These are phyloP conservation scores for Atherinosoma microstoma DNA, from an alignment of 2,797 vertebrate species.

Conservation along the genomic window DNA sequence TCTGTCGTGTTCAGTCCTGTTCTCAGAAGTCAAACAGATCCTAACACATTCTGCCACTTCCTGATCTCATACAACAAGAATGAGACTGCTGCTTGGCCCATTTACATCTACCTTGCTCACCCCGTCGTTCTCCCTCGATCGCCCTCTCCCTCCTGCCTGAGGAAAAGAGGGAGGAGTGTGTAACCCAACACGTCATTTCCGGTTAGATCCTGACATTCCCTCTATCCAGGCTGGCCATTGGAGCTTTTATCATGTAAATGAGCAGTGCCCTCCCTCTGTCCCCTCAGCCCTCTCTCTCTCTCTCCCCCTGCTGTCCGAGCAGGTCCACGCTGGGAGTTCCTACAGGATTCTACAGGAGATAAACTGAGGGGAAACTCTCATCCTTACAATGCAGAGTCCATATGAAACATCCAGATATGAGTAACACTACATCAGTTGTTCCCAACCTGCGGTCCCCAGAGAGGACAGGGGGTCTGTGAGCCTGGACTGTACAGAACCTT, in stretches of 20 bases:
- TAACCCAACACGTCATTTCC: constrained; percentile 73
- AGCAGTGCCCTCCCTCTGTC: constrained; percentile 37
- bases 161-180: constrained; percentile 69
- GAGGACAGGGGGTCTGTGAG: too few species aligned
- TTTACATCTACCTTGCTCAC: constrained; percentile 59
- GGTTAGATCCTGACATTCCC: constrained; percentile 61
- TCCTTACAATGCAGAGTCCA: too few species aligned
- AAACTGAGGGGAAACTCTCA: background rate
- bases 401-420: too few species aligned
- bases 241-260: constrained; percentile 62
- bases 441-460: too few species aligned
- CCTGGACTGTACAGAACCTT: too few species aligned
- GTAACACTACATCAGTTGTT: too few species aligned
- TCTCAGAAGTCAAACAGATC: constrained; percentile 60
- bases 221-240: constrained; percentile 54
- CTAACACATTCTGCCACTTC: constrained; percentile 77
- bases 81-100: constrained; percentile 74
- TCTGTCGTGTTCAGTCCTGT: constrained; percentile 54
- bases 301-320: constrained; percentile 57
- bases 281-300: constrained; percentile 20
- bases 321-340: constrained; percentile 20
- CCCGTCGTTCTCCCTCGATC: constrained; percentile 46
- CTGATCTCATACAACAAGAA: constrained; percentile 85
- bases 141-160: constrained; percentile 24
- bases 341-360: background rate